These are phyloP conservation scores for Oryzias woworae DNA, from an alignment of 2,113 vertebrate genomes.

Conservation along the genomic window DNA sequence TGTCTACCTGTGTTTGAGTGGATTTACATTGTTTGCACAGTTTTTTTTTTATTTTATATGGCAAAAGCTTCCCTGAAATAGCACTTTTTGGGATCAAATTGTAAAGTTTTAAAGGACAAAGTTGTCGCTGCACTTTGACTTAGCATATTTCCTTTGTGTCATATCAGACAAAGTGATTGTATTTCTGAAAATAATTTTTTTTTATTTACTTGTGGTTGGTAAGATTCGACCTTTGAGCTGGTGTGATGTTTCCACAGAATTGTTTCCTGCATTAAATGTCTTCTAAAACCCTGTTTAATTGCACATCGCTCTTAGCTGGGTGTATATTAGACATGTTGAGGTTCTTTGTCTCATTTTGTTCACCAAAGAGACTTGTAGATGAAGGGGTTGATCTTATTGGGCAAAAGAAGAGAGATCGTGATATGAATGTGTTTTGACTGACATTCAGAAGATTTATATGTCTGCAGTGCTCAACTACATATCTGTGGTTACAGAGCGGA, in stretches of 20 bases:
- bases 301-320: conserved; percentile 17
- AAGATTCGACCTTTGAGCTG: conserved; percentile 14
- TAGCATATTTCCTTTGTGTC: conserved; percentile 33
- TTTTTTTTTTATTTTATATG: conserved; percentile 11
- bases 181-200: conserved; percentile 46
- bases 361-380: conserved; percentile 38
- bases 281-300: conserved; percentile 20
- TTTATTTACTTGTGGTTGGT: conserved; percentile 21
- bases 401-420: conserved; percentile 23
- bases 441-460: conserved; percentile 42
- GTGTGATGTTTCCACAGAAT: conserved; percentile 17
- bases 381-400: conserved; percentile 6
- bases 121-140: conserved; percentile 53
- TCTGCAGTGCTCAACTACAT: conserved; percentile 23
- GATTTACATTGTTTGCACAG: conserved; percentile 12
- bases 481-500: conserved; percentile 32
- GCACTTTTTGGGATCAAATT: conserved; percentile 53
- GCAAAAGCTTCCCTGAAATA: conserved; percentile 20
- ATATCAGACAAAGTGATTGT: conserved; percentile 67
- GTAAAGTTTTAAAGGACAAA: conserved; percentile 50
- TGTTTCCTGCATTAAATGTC: conserved; percentile 41
- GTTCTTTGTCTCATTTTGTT: conserved; percentile 27
- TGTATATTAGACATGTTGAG: conserved; percentile 28
- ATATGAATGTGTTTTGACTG: conserved; percentile 52
- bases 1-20: conserved; percentile 3